Percentiles rank a stretch among this genome's conserved stretches.
Conservation (phyloP, 1,140 invertebrate genomes). For the Araneus ventricosus region DNA sequence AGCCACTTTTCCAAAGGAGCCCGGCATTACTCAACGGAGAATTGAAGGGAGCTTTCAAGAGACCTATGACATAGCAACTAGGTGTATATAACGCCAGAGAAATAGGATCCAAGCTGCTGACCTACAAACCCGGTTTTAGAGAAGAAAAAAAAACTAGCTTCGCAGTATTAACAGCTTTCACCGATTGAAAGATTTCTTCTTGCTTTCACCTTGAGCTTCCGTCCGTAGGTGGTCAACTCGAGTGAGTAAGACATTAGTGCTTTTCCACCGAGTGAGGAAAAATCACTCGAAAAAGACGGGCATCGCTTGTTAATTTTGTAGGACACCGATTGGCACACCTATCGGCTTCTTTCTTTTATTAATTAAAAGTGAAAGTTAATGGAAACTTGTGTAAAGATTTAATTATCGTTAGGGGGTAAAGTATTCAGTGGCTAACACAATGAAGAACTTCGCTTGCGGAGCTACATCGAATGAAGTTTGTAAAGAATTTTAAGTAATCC, state of each 20-base stretch:
- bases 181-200: constrained; percentile 40
- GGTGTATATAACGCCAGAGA: neutral
- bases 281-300: neutral
- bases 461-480: too few relatives aligned
- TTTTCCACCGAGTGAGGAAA: neutral
- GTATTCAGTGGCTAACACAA: too few relatives aligned
- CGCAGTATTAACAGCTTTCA: constrained; percentile 50
- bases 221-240: constrained; percentile 46
- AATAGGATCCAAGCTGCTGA: constrained; percentile 33
- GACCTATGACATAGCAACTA: constrained; percentile 10
- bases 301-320: constrained; percentile 7
- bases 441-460: too few relatives aligned
- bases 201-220: constrained; percentile 46
- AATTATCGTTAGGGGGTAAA: too few relatives aligned
- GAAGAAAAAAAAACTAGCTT: constrained; percentile 7
- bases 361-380: neutral
- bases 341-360: neutral
- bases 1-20: neutral
- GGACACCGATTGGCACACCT: neutral
- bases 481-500: too few relatives aligned
- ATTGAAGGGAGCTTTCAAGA: neutral
- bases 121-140: constrained; percentile 53
- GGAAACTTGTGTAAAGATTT: neutral
- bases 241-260: neutral
- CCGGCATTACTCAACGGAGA: neutral